Evolutionary conservation across 2,888 invertebrate species (phyloP).

Genomic region (Pheosia gnoma): DNA sequence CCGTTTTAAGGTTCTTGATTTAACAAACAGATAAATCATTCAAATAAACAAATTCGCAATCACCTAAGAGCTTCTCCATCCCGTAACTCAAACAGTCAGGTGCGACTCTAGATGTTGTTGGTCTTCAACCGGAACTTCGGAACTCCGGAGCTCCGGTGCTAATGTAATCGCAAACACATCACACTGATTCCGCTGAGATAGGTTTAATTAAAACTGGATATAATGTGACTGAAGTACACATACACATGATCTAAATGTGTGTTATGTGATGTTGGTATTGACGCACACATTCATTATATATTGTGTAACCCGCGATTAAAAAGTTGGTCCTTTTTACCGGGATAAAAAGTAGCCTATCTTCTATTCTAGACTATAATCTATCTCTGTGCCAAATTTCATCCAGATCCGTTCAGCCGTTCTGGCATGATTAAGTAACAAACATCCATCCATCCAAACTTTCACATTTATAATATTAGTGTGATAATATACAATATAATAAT

Average conservation of each 20-base stretch:
- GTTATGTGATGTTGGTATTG: not conserved
- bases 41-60: not conserved
- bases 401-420: too few relatives aligned
- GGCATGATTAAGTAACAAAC: too few relatives aligned
- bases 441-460: too few relatives aligned
- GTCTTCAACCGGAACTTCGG: not conserved
- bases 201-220: conserved; percentile 3
- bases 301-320: too few relatives aligned
- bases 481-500: too few relatives aligned
- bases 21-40: not conserved
- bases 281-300: too few relatives aligned
- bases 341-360: too few relatives aligned
- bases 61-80: not conserved
- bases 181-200: not conserved
- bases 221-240: not conserved
- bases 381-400: too few relatives aligned
- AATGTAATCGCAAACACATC: conserved; percentile 4
- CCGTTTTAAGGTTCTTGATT: too few relatives aligned
- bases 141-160: not conserved
- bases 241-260: not conserved
- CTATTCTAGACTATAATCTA: too few relatives aligned
- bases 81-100: not conserved
- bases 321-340: too few relatives aligned
- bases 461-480: too few relatives aligned
- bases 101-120: not conserved